Base-by-base conservation (phyloP, 2,797 vertebrate species). In the Cygnus olor region DNA sequence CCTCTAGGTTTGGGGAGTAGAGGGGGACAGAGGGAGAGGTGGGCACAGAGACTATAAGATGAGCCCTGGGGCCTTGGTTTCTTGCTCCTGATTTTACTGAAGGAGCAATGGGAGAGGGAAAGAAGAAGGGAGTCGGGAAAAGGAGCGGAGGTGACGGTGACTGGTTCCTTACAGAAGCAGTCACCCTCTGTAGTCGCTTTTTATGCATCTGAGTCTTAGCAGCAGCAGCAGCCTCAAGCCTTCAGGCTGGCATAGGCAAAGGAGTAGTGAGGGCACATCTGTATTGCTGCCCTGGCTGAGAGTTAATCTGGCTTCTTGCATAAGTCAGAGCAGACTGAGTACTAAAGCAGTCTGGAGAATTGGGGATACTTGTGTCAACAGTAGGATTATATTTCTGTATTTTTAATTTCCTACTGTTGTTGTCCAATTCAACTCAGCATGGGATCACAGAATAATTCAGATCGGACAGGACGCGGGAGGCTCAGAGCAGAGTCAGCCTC, bases 401-500 rank as follows among this genome's bases (percentile, higher is more conserved):
- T 92, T 96, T 94, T 89, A 90, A 95, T 96, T 95, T 96, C 92
- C 94, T 96, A 95, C 84, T 25, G 25, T 83, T 93, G 54, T 73
- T 76, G 57, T 89, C 58, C 64, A 40, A 47, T 89, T 71, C 57
- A 84, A 17, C 63, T 88, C 90, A 82, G 72, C 69, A 65, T 54
- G 89, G 84, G 81, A 87, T 85, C 84, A 73, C 10, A 38, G 76
- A 42, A 58, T 78, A 88, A 80, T 36, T 92, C 84, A 82, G 68
- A 20, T 53, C 90, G 88, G 85, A 65, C 1, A 19, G n/a, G 88
- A 85, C 61, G 44, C 69, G 77, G 58, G 85, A 88, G 61, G 69
- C 86, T 90, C 73, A 90, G 80, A 90, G 61, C 27, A 63, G 54
- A 53, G 54, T 82, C 74, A 93, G 9, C 32, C 53, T 25, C 34